These are phyloP conservation scores for Scaeva pyrastri DNA, from an alignment of 2,888 invertebrate genomes.

Conservation along the genomic window DNA sequence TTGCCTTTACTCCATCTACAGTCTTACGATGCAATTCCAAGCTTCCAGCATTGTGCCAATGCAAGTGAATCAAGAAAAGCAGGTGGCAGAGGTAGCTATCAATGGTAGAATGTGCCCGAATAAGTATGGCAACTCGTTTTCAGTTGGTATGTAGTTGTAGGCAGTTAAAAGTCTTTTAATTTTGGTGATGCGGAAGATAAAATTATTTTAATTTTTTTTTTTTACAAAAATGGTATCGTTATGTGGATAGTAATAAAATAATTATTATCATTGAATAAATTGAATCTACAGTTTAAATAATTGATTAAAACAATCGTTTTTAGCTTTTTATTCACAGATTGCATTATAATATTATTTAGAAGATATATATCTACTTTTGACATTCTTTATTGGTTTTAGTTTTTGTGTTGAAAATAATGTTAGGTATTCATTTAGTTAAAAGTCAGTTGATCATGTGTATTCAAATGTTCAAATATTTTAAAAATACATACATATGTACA, in stretches of 20 bases:
- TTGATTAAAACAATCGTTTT: not conserved
- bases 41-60: constrained; percentile 16
- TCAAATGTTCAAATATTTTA: too few relatives aligned
- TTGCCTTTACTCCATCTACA: too few relatives aligned
- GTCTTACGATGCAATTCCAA: not conserved
- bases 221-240: constrained; percentile 32
- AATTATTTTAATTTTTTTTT: constrained; percentile 13
- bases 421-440: too few relatives aligned
- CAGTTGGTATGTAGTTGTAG: constrained; percentile 28
- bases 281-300: not conserved
- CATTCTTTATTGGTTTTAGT: too few relatives aligned
- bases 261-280: not conserved
- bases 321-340: too few relatives aligned
- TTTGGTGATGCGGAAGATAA: constrained; percentile 55
- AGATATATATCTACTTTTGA: too few relatives aligned
- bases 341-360: too few relatives aligned
- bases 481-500: too few relatives aligned
- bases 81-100: constrained; percentile 53
- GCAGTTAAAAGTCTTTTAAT: constrained; percentile 23
- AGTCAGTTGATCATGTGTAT: too few relatives aligned
- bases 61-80: constrained; percentile 36
- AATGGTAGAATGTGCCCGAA: constrained; percentile 46
- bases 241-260: not conserved
- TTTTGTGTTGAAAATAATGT: too few relatives aligned
- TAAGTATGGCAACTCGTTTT: constrained; percentile 34